Percentiles rank a stretch among this genome's conserved stretches.
phyloP scores from a whole-genome alignment of 2,797 vertebrate species.

The Diplodus puntazzo region DNA sequence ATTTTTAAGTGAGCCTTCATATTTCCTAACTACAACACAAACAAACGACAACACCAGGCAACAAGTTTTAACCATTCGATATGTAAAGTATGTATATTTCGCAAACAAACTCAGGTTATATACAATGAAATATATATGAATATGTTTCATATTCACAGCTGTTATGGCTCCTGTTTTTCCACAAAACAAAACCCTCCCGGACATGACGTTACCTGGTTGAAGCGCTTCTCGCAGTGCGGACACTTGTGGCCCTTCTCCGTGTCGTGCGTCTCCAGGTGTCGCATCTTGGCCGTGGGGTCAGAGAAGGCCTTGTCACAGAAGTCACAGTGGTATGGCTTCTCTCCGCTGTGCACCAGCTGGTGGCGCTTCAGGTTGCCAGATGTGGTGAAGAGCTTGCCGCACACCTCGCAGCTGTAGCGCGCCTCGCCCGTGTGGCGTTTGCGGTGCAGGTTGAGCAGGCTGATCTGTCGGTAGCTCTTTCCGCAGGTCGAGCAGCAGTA shows the following conservation, averaged over 20 bases:
- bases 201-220: conserved; percentile 91
- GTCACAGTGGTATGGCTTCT: conserved; percentile 97
- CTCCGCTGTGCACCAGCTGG: conserved; percentile 97
- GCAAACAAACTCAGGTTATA: neutral
- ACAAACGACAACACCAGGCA: conserved; percentile 7
- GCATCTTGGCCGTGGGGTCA: conserved; percentile 98
- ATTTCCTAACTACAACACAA: conserved; percentile 89
- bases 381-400: conserved; percentile 97
- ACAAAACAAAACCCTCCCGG: no score
- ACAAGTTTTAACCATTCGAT: neutral
- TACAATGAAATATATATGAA: neutral
- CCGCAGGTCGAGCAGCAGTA: conserved; percentile 96
- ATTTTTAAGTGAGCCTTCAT: conserved; percentile 97
- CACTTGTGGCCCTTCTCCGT: conserved; percentile 97
- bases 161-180: neutral
- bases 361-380: conserved; percentile 98
- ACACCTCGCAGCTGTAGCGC: conserved; percentile 94
- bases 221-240: conserved; percentile 96
- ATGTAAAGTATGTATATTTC: no score
- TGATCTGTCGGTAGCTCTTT: conserved; percentile 98
- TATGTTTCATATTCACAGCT: neutral
- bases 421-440: conserved; percentile 97
- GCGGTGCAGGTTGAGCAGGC: conserved; percentile 96
- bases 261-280: conserved; percentile 97
- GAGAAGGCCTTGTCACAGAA: conserved; percentile 96